These are phyloP conservation scores for Brenthis daphne DNA, from an alignment of 2,888 invertebrate genomes.

Conservation along the genomic window DNA sequence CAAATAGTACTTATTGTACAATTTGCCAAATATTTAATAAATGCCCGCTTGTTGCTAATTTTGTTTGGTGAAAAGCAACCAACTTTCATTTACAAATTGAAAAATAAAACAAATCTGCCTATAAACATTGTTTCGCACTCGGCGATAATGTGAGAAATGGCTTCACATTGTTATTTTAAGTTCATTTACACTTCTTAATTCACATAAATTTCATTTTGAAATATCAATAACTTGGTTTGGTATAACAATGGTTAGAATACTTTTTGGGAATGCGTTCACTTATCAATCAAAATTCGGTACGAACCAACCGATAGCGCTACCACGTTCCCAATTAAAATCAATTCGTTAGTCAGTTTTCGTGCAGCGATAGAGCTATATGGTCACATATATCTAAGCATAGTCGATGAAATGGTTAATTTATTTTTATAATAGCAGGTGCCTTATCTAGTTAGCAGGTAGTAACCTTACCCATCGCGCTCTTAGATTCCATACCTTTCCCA, in stretches of 20 bases:
- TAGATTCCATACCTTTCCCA: no score
- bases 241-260: conserved; percentile 1
- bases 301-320: conserved; percentile 4
- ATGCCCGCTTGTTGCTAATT: no score
- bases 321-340: no score
- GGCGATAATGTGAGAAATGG: conserved; percentile 11
- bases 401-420: no score
- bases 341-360: no score
- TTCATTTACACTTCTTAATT: conserved; percentile 9
- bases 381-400: no score
- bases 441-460: no score
- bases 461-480: no score
- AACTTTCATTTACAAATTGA: conserved; percentile 10
- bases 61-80: neutral
- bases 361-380: no score
- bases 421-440: no score
- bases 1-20: no score
- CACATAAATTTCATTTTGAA: conserved; percentile 6
- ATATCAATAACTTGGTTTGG: neutral
- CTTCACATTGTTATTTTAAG: conserved; percentile 10
- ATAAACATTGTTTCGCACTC: conserved; percentile 12
- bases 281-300: conserved; percentile 5
- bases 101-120: conserved; percentile 13
- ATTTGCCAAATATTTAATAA: no score
- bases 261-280: neutral